phyloP scores from a whole-genome alignment of 2,888 invertebrate genomes.

The Idaea biselata region DNA sequence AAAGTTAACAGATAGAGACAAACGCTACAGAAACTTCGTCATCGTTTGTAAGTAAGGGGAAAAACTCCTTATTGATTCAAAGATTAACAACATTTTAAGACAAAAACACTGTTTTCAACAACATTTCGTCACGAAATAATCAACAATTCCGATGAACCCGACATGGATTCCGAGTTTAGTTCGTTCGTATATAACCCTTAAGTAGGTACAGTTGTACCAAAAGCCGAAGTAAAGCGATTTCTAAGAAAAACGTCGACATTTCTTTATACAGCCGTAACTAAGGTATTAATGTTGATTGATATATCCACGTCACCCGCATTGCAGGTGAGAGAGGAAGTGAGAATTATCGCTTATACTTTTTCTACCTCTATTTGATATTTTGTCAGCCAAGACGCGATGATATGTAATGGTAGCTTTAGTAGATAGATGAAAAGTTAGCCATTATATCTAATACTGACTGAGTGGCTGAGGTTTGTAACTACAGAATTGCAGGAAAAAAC shows the following conservation, averaged over 20 bases:
- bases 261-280: slow-evolving; percentile 9
- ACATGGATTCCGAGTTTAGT: too few species aligned
- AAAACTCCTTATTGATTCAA: too few species aligned
- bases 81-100: too few species aligned
- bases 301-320: slow-evolving; percentile 18
- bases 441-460: background rate
- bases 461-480: background rate
- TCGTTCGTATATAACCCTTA: too few species aligned
- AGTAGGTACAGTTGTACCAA: too few species aligned
- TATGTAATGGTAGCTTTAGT: slow-evolving; percentile 24
- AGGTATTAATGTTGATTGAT: slow-evolving; percentile 16
- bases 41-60: too few species aligned
- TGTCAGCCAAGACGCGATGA: slow-evolving; percentile 21
- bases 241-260: background rate
- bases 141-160: too few species aligned
- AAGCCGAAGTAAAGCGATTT: too few species aligned
- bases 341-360: slow-evolving; percentile 24
- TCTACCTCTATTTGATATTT: slow-evolving; percentile 28
- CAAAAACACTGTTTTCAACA: too few species aligned
- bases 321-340: slow-evolving; percentile 16
- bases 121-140: too few species aligned
- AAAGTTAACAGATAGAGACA: too few species aligned
- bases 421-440: slow-evolving; percentile 9
- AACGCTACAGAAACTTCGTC: too few species aligned
- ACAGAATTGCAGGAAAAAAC: background rate